Base-by-base conservation (phyloP, 2,797 vertebrate genomes). In the Typhlichthys eigenmanni region DNA sequence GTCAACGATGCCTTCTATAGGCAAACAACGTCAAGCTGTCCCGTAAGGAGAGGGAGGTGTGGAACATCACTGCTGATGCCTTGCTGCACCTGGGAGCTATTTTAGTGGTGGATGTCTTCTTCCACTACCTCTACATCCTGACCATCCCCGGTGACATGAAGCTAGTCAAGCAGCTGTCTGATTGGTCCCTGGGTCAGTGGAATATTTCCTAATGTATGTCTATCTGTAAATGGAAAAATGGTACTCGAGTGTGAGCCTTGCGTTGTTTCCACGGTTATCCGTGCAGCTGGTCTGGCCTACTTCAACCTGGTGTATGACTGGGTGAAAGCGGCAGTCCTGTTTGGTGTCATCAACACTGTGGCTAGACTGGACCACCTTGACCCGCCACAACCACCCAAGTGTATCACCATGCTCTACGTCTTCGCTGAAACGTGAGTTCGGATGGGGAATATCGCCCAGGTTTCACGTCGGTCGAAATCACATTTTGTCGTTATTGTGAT, bases 51-150 rank as follows among this genome's bases (percentile, higher is more conserved):
- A 83, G 94, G 0, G 96, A 98, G 86, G 87, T 99, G 92, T 95
- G 91, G 96, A 93, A 78, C 77, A 99, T 99, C 82, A 92, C 81
- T 6, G 79, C 90, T 57, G 92, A 91, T 6, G 97, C 95, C 0
- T 62, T 95, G 47, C 50, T 94, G 75, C 93, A 98, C 0, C 84
- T 94, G 58, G 92, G 80, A 38, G 84, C 89, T 47, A 88, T 99
- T 45, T 7, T 96, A 10, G 66, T 92, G 0, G 95, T 99, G 82
- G 96, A 98, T 10, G 64, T 96, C 79, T 94, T 97, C 88, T 99
- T 99, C 82, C 98, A 99, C 80, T 99, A 94, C 85, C 95, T 99
- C 71, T 99, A 99, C 87, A 99, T 99, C 89, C 84, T 99, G 82
- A 96, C 96, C 43, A 97, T 99, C 72, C 98, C 98, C 53, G 92